Conservation (phyloP, 2,113 vertebrate genomes). For the Taurulus bubalis region DNA sequence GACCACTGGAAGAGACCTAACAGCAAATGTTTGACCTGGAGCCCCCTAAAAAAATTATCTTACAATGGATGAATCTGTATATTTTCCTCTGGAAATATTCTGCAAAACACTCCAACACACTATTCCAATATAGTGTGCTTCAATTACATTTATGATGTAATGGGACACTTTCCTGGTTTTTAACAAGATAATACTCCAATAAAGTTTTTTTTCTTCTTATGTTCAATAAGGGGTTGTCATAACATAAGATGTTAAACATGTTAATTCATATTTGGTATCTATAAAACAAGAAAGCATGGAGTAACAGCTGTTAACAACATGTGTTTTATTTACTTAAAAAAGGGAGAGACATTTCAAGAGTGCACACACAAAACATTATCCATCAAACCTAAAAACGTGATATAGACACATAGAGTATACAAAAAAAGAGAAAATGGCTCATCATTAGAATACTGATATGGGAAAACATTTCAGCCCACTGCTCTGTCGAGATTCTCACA, state of each 20-base stretch:
- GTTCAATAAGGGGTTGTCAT: neutral
- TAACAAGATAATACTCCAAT: neutral
- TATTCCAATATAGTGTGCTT: neutral
- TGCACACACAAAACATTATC: conserved; percentile 71
- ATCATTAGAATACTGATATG: conserved; percentile 77
- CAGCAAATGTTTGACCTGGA: neutral
- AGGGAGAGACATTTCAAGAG: conserved; percentile 66
- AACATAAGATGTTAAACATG: neutral
- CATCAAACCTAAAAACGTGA: conserved; percentile 66
- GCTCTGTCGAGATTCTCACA: conserved; percentile 28
- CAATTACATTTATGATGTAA: neutral
- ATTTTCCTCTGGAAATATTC: conserved; percentile 1
- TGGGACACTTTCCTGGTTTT: no score
- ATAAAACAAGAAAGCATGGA: neutral
- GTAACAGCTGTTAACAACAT: conserved; percentile 37
- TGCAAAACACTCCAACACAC: neutral
- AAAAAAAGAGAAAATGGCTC: conserved; percentile 65
- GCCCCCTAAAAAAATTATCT: neutral
- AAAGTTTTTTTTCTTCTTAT: neutral
- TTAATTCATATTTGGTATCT: neutral
- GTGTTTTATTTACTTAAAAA: conserved; percentile 83
- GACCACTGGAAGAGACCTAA: no score
- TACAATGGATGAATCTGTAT: neutral
- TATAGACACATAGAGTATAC: conserved; percentile 64
- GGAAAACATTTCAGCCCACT: conserved; percentile 39